Evolutionary conservation across 2,888 invertebrate genomes (phyloP), one percentile per base, ranked within the genome.

Genomic region (Pandemis heparana): DNA sequence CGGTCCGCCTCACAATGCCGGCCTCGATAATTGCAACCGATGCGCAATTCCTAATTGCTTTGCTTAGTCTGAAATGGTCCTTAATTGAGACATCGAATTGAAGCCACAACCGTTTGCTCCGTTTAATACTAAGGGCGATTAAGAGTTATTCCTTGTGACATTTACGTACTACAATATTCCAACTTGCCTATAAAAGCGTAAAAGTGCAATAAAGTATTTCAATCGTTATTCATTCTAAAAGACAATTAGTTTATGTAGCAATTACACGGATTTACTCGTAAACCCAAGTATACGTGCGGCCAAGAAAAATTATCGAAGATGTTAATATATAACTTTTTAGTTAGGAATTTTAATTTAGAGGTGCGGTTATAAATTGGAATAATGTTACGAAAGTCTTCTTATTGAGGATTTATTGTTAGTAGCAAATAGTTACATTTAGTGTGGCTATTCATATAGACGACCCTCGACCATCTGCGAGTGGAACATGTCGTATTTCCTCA

Each of bases 401-500:
- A 5, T 18, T 7, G 14, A 18, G 16, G 9, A 18, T 53, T 53
- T 53, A 53, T 53, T 53, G n/a, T 16, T 62, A 12, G 16, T 41
- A 16, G 38, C 48, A 62, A 68, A 69, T 76, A 68, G 76, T 74
- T 76, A 75, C 71, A 75, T 72, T 87, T 88, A 89, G 87, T 46
- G 53, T 48, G 65, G 64, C 46, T 88, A 91, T 90, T 91, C 90
- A 89, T 88, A 88, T 88, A 87, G 83, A 85, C 84, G 87, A 85
- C 89, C 87, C 87, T 86, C 86, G 82, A 82, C 83, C 83, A 82
- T 85, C 85, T 85, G 80, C 78, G 83, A 80, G 87, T 83, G 83
- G 87, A 88, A 91, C 90, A 90, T 92, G 92, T 91, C 92, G 93
- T 94, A 92, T 93, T 93, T 94, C 90, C 93, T 94, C 92, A 93